Base-by-base conservation (phyloP, 2,113 vertebrate species). In the Plotosus lineatus region DNA sequence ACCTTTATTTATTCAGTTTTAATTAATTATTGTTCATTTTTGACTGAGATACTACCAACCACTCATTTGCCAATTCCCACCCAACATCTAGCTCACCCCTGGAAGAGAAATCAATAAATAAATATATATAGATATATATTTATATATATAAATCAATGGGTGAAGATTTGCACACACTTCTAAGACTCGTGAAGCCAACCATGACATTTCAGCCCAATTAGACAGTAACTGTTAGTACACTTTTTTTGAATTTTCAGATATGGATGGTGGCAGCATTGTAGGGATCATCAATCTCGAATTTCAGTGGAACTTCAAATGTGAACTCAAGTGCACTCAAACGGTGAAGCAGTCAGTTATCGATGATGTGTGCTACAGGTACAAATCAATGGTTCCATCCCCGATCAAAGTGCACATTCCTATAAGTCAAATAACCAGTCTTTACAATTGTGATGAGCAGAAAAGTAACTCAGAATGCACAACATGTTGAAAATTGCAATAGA, bases 391-490 rank as follows among this genome's bases (percentile, higher is more conserved):
- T n/a, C n/a, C n/a, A n/a, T n/a, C n/a, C n/a, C n/a, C n/a, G n/a
- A n/a, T n/a, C n/a, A n/a, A n/a, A n/a, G n/a, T n/a, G n/a, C n/a
- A n/a, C n/a, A n/a, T n/a, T n/a, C n/a, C n/a, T n/a, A n/a, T 0
- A 46, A 46, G 23, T 26, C 4, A 69, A 71, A 48, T 19, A 8
- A 46, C 2, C 66, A 17, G n/a, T 69, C 12, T 68, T n/a, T 69
- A 69, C 40, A 69, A 69, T n/a, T 26, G 38, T 17, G 68, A 14
- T 71, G 15, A 71, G 14, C 42, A 71, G 68, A 46, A 71, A 48
- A 48, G 44, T 7, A 71, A 26, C 40, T 44, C 23, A 6, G 65
- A 68, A 44, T 71, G 66, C 23, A 44, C 38, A 65, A 36, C 17
- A 66, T 14, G 11, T n/a, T 23, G 4, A 68, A 42, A 19, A 0